Evolutionary conservation across 2,888 invertebrate genomes (phyloP).

Genomic region (Phengaris arion): DNA sequence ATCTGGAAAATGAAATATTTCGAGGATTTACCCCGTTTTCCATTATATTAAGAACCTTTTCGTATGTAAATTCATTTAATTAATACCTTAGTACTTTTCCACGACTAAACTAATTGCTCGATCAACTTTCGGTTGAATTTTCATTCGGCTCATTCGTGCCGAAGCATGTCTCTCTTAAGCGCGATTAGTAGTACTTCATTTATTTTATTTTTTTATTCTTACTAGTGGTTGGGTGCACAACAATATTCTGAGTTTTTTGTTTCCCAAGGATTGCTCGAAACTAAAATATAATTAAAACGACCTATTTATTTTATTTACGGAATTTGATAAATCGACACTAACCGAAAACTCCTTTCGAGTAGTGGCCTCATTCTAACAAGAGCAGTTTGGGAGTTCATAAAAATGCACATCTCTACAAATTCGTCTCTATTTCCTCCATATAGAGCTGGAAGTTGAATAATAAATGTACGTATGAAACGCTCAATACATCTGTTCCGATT

Average conservation of each 20-base stretch:
- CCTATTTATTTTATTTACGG: not conserved
- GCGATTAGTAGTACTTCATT: no score
- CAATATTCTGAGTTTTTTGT: no score
- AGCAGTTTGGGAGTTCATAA: not conserved
- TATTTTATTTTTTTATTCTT: no score
- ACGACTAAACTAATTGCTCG: not conserved
- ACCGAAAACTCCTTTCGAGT: not conserved
- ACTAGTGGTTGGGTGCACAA: no score
- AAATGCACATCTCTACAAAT: not conserved
- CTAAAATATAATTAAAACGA: not conserved
- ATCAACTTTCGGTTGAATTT: no score
- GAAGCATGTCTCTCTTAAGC: no score
- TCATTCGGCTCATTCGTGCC: no score
- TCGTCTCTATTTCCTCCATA: not conserved
- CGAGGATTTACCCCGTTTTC: not conserved
- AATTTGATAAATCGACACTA: not conserved
- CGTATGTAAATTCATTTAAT: constrained; percentile 5
- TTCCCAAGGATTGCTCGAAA: no score
- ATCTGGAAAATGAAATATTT: constrained; percentile 13
- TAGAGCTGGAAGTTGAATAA: not conserved
- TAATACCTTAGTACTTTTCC: not conserved
- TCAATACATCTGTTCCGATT: not conserved
- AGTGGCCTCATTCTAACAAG: constrained; percentile 7
- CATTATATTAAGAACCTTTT: not conserved
- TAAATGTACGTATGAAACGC: not conserved